phyloP scores from a whole-genome alignment of 2,113 vertebrate species.

The Eulemur rufifrons region DNA sequence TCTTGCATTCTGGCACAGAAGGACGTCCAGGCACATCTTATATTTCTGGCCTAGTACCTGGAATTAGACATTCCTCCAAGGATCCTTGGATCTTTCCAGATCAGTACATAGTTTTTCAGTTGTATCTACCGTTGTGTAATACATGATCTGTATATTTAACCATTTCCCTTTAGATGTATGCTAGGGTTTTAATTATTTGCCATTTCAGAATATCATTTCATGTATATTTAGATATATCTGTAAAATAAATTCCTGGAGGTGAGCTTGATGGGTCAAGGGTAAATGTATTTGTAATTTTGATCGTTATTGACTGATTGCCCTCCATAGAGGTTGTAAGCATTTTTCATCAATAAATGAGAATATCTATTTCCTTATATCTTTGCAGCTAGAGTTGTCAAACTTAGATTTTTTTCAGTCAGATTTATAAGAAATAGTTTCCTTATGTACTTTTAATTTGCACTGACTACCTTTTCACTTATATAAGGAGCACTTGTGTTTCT shows the following conservation, averaged over 20 bases:
- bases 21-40: not conserved
- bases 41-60: not conserved
- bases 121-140: not conserved
- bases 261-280: not conserved
- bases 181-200: constrained; percentile 3
- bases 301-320: not conserved
- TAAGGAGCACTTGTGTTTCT: not conserved
- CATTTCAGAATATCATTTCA: constrained; percentile 45
- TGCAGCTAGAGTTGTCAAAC: not conserved
- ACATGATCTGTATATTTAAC: not conserved
- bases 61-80: constrained; percentile 28
- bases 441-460: constrained; percentile 23
- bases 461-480: constrained; percentile 10
- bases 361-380: not conserved
- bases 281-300: constrained; percentile 50
- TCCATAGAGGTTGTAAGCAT: not conserved
- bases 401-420: not conserved
- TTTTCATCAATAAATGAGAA: not conserved
- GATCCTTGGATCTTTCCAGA: constrained; percentile 3
- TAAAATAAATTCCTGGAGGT: constrained; percentile 24
- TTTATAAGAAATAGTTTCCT: constrained; percentile 40
- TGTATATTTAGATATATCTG: not conserved
- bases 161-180: not conserved
- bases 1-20: constrained; percentile 27
- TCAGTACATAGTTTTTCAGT: not conserved